Base-by-base conservation (phyloP, 2,113 vertebrate species). In the Rostratula benghalensis region DNA sequence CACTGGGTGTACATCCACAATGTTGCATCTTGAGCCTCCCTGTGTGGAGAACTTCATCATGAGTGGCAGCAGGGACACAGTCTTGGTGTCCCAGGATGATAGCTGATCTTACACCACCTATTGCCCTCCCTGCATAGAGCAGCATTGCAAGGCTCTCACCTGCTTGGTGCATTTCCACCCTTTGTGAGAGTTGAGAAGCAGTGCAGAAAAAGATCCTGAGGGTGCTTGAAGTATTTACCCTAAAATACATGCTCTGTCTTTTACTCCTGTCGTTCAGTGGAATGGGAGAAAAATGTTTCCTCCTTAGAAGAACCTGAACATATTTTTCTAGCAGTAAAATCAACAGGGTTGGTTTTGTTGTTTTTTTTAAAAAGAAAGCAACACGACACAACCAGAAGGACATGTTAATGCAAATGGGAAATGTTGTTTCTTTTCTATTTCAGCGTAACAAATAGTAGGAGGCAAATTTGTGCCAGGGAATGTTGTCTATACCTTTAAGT, bases 401-500 rank as follows among this genome's bases (percentile, higher is more conserved):
- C 31, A 51, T 35, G 28, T 1, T 81, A 84, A 89, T 82, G 60
- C 48, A 92, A 91, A 83, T 23, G 6, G 59, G 16, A 78, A 91
- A 95, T 79, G 15, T 50, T 50, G 37, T 43, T 87, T 57, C 50
- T 84, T 90, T 92, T 11, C 39, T 76, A 6, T 91, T 83, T 84
- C 77, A 91, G 45, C 20, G 16, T 91, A 87, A 65, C 35, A 69
- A 97, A 92, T 83, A 81, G 45, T 37, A 69, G 39, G 48, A 92
- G 65, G 87, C 31, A 89, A 84, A 82, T 85, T 87, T 77, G 45
- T 95, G 45, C 35, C 51, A 78, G 54, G n/a, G 10, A 93, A 88
- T 9, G 22, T 3, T 0, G 50, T 89, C 95, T 82, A 67, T 78
- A 88, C 39, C 59, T 92, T 87, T 74, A 81, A 88, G 30, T 68